These are phyloP conservation scores for Drosophila recens DNA, from an alignment of 2,888 invertebrate species.

Conservation along the genomic window DNA sequence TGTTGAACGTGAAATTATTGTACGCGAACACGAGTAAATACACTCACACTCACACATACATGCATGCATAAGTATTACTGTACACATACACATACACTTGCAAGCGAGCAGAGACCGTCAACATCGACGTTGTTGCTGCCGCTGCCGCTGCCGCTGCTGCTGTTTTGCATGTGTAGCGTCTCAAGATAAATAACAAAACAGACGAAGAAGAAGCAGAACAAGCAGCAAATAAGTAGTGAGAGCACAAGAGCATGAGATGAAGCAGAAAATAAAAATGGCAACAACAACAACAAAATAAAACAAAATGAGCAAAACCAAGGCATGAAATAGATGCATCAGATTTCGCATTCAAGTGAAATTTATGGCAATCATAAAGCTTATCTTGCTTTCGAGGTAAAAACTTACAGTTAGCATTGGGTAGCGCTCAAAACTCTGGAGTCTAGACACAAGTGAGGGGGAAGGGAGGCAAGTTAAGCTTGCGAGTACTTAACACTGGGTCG, in stretches of 20 bases:
- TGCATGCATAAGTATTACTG: slow-evolving; percentile 52
- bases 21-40: slow-evolving; percentile 79
- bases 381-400: slow-evolving; percentile 78
- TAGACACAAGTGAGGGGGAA: neutral
- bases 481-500: slow-evolving; percentile 48
- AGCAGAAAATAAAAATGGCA: slow-evolving; percentile 1
- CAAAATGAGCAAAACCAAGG: slow-evolving; percentile 52
- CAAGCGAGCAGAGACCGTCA: slow-evolving; percentile 42
- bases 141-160: slow-evolving; percentile 30
- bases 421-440: neutral
- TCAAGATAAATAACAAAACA: slow-evolving; percentile 71
- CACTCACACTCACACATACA: slow-evolving; percentile 39
- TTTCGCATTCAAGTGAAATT: slow-evolving; percentile 80
- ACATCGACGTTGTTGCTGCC: slow-evolving; percentile 46
- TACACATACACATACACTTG: slow-evolving; percentile 44
- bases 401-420: slow-evolving; percentile 53
- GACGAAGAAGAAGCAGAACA: slow-evolving; percentile 6
- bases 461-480: slow-evolving; percentile 21
- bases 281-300: slow-evolving; percentile 4
- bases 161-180: slow-evolving; percentile 71
- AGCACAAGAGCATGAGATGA: neutral
- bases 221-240: slow-evolving; percentile 14
- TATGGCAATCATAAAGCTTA: slow-evolving; percentile 79
- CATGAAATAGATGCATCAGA: slow-evolving; percentile 77
- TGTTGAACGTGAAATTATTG: slow-evolving; percentile 79